Evolutionary conservation across 2,797 vertebrate genomes (phyloP).

Genomic region (Acanthornis magna): DNA sequence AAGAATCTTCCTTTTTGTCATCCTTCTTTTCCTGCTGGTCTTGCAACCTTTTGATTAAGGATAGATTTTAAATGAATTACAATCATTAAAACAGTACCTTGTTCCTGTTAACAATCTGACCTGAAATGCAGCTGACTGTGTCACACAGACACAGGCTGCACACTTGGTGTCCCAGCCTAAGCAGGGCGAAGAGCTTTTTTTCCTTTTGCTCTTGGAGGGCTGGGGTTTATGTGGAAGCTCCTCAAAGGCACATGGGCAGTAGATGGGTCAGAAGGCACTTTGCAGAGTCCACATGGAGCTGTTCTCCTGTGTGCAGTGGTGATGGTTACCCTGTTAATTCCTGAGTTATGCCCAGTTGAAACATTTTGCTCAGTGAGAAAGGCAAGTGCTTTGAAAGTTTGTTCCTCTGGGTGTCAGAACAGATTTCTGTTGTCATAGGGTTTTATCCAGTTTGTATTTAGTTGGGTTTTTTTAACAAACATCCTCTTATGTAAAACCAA

Average conservation of each 20-base stretch:
- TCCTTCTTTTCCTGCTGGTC: neutral
- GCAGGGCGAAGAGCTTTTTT: neutral
- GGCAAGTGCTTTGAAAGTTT: neutral
- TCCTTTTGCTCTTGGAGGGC: neutral
- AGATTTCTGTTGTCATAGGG: neutral
- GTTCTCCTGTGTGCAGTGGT: neutral
- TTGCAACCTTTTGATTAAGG: neutral
- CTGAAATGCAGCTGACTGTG: neutral
- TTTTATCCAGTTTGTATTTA: neutral
- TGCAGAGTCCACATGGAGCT: neutral
- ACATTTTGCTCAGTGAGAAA: neutral
- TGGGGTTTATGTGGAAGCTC: neutral
- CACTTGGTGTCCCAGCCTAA: neutral
- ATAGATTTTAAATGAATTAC: neutral
- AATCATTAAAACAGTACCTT: neutral
- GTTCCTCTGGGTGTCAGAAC: neutral
- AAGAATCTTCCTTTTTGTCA: neutral
- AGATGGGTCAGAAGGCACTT: neutral
- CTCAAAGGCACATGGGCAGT: neutral
- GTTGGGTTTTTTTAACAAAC: neutral
- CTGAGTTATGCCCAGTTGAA: neutral
- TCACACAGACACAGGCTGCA: neutral
- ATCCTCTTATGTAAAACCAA: neutral
- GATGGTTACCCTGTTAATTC: neutral
- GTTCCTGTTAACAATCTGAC: neutral